phyloP scores from a whole-genome alignment of 2,888 invertebrate species.

The Drosophila trichaetosa region DNA sequence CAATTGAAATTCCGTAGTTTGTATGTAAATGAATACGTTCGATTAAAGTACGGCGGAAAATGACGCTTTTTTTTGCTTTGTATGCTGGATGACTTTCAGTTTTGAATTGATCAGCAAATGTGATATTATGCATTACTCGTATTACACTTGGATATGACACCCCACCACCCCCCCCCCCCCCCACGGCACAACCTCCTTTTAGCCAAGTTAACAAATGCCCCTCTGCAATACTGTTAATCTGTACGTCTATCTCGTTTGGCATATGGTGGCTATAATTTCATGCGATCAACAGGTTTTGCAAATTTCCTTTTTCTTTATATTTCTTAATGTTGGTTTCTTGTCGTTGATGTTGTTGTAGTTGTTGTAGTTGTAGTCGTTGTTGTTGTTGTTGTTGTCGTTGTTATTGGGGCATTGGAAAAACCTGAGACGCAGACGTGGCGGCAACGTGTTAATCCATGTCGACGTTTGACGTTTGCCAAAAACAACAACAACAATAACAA shows the following conservation, averaged over 20 bases:
- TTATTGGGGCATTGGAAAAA: conserved; percentile 35
- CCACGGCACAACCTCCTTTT: neutral
- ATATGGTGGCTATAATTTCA: conserved; percentile 55
- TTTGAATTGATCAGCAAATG: conserved; percentile 25
- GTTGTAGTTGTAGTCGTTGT: neutral
- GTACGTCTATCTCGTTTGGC: conserved; percentile 38
- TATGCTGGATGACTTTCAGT: conserved; percentile 23
- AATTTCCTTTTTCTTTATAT: conserved; percentile 48
- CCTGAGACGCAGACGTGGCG: conserved; percentile 28
- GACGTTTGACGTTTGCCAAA: conserved; percentile 62
- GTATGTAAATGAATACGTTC: neutral
- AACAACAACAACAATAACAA: conserved; percentile 30
- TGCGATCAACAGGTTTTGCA: conserved; percentile 64
- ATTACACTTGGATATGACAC: conserved; percentile 10
- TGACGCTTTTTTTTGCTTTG: neutral
- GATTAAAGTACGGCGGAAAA: neutral
- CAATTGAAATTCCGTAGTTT: neutral
- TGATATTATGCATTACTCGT: conserved; percentile 27
- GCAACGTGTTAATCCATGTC: conserved; percentile 64
- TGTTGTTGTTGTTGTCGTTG: neutral
- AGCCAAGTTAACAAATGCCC: neutral
- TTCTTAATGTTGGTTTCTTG: conserved; percentile 36
- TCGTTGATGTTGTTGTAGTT: neutral
- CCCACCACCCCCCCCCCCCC: neutral
- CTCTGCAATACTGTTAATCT: neutral